Base-by-base conservation (phyloP, 2,113 vertebrate genomes). In the Istiophorus platypterus region DNA sequence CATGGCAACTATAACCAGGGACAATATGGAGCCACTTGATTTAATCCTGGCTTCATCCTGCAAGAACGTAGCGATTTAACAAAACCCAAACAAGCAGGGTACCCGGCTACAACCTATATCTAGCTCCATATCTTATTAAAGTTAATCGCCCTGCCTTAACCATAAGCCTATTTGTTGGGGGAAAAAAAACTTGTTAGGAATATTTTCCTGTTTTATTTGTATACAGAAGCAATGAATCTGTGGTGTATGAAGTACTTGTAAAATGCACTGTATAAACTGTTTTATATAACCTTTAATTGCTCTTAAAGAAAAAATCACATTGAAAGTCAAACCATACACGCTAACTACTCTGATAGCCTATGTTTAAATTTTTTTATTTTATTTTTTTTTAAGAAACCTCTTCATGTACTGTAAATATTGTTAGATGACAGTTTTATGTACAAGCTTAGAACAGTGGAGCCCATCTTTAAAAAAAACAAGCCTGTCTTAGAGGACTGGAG, bases 1-100 rank as follows among this genome's bases (percentile, higher is more conserved):
- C 86, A 80, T 56, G 85, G 72, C 76, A 64, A 79, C 88, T 89
- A 78, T 88, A 89, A 93, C 91, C 79, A 85, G 71, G 78, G 85
- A 90, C 91, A 67, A 82, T 86, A 57, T 49, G 61, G 82, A 83
- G 78, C 72, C 74, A 61, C 76, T 88, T 72, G 68, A 91, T 82
- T 86, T 71, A 65, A 87, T 76, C 76, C 73, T 72, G 78, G 80
- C 77, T 88, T 85, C 71, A 73, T 73, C 80, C 67, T 80, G 57
- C 68, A 75, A 73, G 74, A 81, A 88, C 77, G 62, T 67, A 75
- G 76, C 41, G 49, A 83, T 76, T 88, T 85, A 85, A 78, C 20
- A 26, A 81, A 81, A 86, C 72, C 58, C 49, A 1, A 82, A 71
- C 56, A 42, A 70, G 74, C 59, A 78, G 78, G 61, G 15, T 67